Base-by-base conservation (phyloP, 2,797 vertebrate genomes). In the Danio tinwini region DNA sequence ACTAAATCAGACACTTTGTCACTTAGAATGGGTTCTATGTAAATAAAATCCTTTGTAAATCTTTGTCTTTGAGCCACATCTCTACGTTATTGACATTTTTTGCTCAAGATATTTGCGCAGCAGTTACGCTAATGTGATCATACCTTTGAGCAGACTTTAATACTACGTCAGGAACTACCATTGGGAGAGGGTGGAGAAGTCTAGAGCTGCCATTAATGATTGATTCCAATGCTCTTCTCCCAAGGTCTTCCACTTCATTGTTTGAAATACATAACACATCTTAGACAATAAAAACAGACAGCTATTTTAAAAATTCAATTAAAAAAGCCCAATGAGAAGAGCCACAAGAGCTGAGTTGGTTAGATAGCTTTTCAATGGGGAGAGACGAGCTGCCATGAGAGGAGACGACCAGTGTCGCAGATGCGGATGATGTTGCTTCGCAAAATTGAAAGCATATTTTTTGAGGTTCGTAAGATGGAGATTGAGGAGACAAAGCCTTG, bases 301-400 rank as follows among this genome's bases (percentile, higher is more conserved):
- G 53, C 40, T 73, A 44, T 56, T 19, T 14, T 58, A 19, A 86
- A 82, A 70, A 72, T 59, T 72, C 6, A 80, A 81, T 53, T n/a
- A 17, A 59, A 72, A 9, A 13, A 55, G 55, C 6, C 4, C 14
- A n/a, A 29, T n/a, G 5, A 52, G 87, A 90, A 76, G 82, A 49
- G 86, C 88, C 88, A 91, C 88, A 89, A 90, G 90, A 85, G 87
- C 86, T 87, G 87, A 86, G 91, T 87, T 88, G 90, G 92, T 91
- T 89, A 86, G 90, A 89, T 86, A 88, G 90, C 91, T 88, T 90
- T 91, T 94, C 93, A 91, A 90, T 86, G 86, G 86, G 79, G 88
- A 84, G 88, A 10, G 85, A 90, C 89, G 93, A 96, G 96, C 96
- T 97, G 96, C 94, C 95, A 93, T 89, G 93, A 88, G 89, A 90